These are phyloP conservation scores for Epinotia demarniana DNA, from an alignment of 2,888 invertebrate species.

Conservation along the genomic window DNA sequence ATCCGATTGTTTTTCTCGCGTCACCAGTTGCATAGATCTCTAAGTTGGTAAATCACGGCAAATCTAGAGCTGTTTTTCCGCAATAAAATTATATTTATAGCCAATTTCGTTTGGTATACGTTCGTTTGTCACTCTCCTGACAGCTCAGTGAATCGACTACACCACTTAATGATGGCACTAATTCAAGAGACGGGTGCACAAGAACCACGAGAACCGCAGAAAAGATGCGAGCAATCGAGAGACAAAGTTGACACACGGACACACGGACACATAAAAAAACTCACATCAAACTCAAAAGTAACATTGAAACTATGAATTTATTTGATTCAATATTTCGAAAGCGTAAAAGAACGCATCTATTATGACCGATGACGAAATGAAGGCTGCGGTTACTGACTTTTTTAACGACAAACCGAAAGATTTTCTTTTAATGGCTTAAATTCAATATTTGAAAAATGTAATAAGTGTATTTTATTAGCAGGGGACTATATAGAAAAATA, in stretches of 20 bases:
- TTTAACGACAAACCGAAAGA: too few relatives aligned
- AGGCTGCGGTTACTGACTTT: too few relatives aligned
- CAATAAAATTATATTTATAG: slow-evolving; percentile 43
- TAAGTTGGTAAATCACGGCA: slow-evolving; percentile 11
- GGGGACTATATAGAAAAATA: too few relatives aligned
- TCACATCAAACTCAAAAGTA: slow-evolving; percentile 14
- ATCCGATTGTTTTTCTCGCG: slow-evolving; percentile 35
- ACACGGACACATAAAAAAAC: neutral
- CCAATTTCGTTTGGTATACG: slow-evolving; percentile 28
- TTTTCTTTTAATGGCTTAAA: too few relatives aligned
- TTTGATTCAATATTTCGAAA: slow-evolving; percentile 18
- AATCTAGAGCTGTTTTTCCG: slow-evolving; percentile 27
- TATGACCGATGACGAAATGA: too few relatives aligned
- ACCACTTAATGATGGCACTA: slow-evolving; percentile 28
- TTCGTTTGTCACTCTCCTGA: slow-evolving; percentile 35
- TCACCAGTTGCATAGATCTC: slow-evolving; percentile 26
- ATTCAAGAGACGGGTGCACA: slow-evolving; percentile 23
- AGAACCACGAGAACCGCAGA: slow-evolving; percentile 18
- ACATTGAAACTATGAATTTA: neutral
- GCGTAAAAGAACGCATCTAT: slow-evolving; percentile 29
- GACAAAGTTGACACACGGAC: neutral
- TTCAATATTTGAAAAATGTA: too few relatives aligned
- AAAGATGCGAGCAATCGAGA: slow-evolving; percentile 18
- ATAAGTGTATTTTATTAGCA: too few relatives aligned
- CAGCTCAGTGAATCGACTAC: slow-evolving; percentile 35